Evolutionary conservation across 2,113 vertebrate genomes (phyloP).

Genomic region (Numenius arquata): DNA sequence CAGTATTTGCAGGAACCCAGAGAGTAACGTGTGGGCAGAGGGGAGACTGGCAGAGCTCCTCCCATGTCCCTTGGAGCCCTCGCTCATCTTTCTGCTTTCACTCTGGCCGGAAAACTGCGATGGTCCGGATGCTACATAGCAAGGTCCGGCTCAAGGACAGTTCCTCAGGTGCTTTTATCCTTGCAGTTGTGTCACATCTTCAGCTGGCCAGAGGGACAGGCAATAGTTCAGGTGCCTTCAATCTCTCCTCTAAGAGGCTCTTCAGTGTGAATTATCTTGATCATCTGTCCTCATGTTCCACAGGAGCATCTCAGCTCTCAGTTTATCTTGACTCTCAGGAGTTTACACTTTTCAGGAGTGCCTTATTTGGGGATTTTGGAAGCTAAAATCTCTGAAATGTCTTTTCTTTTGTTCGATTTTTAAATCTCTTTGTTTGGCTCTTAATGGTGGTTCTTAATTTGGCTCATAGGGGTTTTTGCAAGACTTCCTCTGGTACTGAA

Average conservation of each 20-base stretch:
- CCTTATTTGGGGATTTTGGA: background rate
- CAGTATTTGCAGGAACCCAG: background rate
- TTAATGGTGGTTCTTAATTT: background rate
- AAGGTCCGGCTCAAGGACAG: background rate
- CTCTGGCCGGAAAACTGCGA: background rate
- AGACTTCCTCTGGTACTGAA: background rate
- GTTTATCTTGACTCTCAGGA: constrained; percentile 2
- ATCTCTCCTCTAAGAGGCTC: background rate
- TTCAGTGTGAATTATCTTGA: background rate
- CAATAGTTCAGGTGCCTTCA: background rate
- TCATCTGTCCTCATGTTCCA: background rate
- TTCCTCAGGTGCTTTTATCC: background rate
- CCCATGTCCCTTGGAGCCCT: background rate
- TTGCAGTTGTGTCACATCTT: rapidly evolving
- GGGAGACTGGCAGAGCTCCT: background rate
- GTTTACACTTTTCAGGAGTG: background rate
- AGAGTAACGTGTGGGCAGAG: background rate
- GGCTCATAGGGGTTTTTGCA: background rate
- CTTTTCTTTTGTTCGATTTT: background rate
- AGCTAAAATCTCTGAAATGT: background rate
- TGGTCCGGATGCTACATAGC: background rate
- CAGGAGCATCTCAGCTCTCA: background rate
- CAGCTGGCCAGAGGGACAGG: background rate
- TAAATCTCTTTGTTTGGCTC: background rate
- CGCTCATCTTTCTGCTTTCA: background rate